Conservation (phyloP, 2,888 invertebrate species). For the Tortricodes alternella region DNA sequence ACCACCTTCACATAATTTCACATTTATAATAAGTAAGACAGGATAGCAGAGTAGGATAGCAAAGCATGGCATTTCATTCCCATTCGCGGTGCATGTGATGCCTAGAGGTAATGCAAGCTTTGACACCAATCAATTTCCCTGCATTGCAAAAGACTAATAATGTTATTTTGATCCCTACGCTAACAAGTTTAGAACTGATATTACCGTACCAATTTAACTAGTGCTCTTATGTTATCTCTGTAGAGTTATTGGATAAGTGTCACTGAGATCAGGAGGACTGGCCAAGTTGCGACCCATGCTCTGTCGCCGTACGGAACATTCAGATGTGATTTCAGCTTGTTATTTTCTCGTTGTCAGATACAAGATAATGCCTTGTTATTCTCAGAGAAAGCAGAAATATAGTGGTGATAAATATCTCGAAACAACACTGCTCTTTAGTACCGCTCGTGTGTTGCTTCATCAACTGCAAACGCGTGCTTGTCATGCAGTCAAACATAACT, state of each 20-base stretch:
- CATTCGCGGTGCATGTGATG: background rate
- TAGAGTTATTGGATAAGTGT: constrained; percentile 10
- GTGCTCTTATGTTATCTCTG: constrained; percentile 8
- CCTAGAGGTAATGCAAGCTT: background rate
- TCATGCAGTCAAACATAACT: constrained; percentile 6
- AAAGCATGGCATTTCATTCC: too few relatives aligned
- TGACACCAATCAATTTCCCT: background rate
- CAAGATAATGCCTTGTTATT: constrained; percentile 42
- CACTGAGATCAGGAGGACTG: background rate
- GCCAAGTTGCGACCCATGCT: constrained; percentile 4
- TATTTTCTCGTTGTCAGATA: constrained; percentile 38
- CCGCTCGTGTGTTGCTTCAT: background rate
- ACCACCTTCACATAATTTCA: too few relatives aligned
- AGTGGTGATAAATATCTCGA: background rate
- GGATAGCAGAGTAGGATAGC: too few relatives aligned
- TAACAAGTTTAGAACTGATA: constrained; percentile 28
- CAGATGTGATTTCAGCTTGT: constrained; percentile 39
- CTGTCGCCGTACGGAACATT: constrained; percentile 22
- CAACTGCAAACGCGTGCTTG: constrained; percentile 6
- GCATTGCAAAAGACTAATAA: constrained; percentile 20
- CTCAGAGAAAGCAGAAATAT: constrained; percentile 33
- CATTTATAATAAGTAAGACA: too few relatives aligned
- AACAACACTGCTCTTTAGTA: constrained; percentile 13
- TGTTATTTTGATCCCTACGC: constrained; percentile 12
- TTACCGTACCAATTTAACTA: background rate